Evolutionary conservation across 2,113 vertebrate genomes (phyloP).

Genomic region (Donacobius atricapilla): DNA sequence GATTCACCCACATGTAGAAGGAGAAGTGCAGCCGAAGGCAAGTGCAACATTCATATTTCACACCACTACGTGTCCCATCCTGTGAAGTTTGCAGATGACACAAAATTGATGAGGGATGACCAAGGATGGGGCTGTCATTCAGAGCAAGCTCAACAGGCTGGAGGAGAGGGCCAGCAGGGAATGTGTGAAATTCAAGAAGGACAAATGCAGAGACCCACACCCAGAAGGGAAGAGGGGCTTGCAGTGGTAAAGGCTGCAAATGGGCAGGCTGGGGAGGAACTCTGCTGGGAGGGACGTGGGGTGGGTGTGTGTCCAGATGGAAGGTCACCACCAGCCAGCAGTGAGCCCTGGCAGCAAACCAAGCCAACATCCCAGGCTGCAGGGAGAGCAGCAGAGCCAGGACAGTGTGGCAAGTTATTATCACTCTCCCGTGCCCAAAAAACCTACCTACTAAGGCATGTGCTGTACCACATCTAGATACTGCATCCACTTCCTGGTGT

Average conservation of each 20-base stretch:
- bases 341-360: neutral
- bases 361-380: neutral
- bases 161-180: neutral
- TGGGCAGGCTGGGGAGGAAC: neutral
- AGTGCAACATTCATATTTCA: neutral
- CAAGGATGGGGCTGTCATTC: neutral
- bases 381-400: neutral
- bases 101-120: neutral
- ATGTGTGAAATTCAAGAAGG: neutral
- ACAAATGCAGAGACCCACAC: neutral
- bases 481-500: neutral
- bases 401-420: neutral
- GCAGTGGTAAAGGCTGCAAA: neutral
- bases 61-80: neutral
- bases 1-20: neutral
- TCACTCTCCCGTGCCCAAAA: accelerated
- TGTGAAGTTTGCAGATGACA: neutral
- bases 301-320: neutral
- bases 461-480: neutral
- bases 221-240: neutral
- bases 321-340: neutral
- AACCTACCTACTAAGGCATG: accelerated
- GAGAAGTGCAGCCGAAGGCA: neutral
- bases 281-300: neutral
- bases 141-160: neutral